Conservation (phyloP, 2,888 invertebrate genomes). For the Diarsia brunnea region DNA sequence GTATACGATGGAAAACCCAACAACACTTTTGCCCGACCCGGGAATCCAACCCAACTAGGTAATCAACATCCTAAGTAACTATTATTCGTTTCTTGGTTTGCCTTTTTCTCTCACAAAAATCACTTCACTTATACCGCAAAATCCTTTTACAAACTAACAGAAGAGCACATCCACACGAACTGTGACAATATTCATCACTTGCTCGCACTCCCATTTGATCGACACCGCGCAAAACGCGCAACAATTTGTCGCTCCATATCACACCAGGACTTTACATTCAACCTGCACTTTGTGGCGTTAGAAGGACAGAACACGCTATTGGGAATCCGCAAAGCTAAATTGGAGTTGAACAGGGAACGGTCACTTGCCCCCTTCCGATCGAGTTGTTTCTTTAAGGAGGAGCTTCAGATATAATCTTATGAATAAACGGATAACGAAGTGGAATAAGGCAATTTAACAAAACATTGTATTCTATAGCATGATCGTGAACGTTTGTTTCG, state of each 20-base stretch:
- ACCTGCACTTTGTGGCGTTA: slow-evolving; percentile 75
- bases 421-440: slow-evolving; percentile 58
- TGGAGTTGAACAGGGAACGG: slow-evolving; percentile 73
- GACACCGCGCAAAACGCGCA: slow-evolving; percentile 58
- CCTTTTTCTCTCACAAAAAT: neutral
- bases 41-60: too few species aligned
- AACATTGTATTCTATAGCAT: slow-evolving; percentile 56
- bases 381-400: slow-evolving; percentile 69
- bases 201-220: slow-evolving; percentile 50
- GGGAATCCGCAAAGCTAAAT: slow-evolving; percentile 78
- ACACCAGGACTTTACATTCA: slow-evolving; percentile 64
- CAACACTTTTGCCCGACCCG: too few species aligned
- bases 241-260: slow-evolving; percentile 64
- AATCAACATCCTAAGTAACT: too few species aligned
- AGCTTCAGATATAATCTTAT: slow-evolving; percentile 56
- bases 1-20: too few species aligned
- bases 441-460: slow-evolving; percentile 54
- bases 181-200: slow-evolving; percentile 41
- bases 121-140: neutral
- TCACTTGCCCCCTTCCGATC: slow-evolving; percentile 73
- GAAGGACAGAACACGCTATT: slow-evolving; percentile 74
- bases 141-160: slow-evolving; percentile 2
- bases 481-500: slow-evolving; percentile 55
- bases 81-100: neutral
- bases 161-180: neutral